Evolutionary conservation across 2,797 vertebrate genomes (phyloP).

Genomic region (Scomberomorus guttatus): DNA sequence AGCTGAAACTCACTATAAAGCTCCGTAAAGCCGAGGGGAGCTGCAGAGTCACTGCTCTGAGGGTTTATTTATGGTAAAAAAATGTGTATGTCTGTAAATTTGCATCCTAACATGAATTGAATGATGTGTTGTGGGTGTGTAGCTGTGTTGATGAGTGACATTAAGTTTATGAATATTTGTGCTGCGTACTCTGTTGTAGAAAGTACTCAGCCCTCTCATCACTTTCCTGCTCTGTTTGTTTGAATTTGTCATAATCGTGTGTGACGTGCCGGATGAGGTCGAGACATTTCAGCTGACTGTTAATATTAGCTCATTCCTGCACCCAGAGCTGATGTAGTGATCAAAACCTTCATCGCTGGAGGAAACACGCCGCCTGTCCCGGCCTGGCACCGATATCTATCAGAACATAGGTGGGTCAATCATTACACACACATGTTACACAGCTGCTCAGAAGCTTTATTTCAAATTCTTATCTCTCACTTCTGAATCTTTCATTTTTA

Average conservation of each 20-base stretch:
- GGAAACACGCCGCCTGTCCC: conserved; percentile 10
- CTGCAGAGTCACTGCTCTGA: background rate
- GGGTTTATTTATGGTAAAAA: background rate
- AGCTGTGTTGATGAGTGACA: conserved; percentile 44
- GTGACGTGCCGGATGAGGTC: conserved; percentile 44
- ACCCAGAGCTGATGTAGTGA: conserved; percentile 10
- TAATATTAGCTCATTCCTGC: conserved; percentile 66
- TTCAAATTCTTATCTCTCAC: background rate
- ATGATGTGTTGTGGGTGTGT: conserved; percentile 9
- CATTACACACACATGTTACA: conserved; percentile 25
- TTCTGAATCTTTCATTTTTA: background rate
- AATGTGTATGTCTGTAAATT: background rate
- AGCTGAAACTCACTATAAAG: no score
- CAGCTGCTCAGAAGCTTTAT: background rate
- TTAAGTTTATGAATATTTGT: background rate
- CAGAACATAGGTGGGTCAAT: conserved; percentile 29
- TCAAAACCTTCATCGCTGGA: conserved; percentile 45
- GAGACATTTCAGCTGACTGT: conserved; percentile 62
- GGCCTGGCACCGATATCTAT: conserved; percentile 15
- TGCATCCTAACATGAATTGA: background rate
- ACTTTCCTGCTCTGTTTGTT: conserved; percentile 70
- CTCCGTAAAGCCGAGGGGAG: no score
- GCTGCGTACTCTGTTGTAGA: conserved; percentile 7
- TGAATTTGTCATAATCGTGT: conserved; percentile 75
- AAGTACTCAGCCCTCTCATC: conserved; percentile 27